Evolutionary conservation across 2,888 invertebrate genomes (phyloP).

Genomic region (Melolontha melolontha): DNA sequence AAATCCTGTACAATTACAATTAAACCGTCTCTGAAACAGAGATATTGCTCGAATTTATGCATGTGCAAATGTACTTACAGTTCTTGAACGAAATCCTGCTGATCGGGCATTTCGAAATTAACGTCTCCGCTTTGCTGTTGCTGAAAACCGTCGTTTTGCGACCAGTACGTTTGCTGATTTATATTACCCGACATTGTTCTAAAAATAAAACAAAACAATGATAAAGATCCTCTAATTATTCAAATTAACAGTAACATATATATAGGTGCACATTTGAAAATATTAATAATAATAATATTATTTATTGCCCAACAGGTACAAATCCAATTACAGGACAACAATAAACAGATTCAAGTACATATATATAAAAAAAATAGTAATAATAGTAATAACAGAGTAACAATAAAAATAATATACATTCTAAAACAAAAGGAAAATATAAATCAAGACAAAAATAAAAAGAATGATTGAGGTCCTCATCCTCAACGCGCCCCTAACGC

Average conservation of each 20-base stretch:
- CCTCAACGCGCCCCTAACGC: too few species aligned
- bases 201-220: background rate
- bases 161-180: slow-evolving; percentile 50
- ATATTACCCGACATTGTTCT: slow-evolving; percentile 42
- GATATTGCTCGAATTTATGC: slow-evolving; percentile 8
- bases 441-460: too few species aligned
- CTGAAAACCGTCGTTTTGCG: slow-evolving; percentile 45
- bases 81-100: slow-evolving; percentile 55
- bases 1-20: slow-evolving; percentile 26
- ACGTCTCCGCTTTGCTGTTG: slow-evolving; percentile 49
- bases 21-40: slow-evolving; percentile 30
- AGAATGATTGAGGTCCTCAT: too few species aligned
- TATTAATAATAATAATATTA: slow-evolving; percentile 9
- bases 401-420: too few species aligned
- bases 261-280: background rate
- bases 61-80: slow-evolving; percentile 52
- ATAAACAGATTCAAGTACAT: too few species aligned
- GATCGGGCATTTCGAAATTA: slow-evolving; percentile 57
- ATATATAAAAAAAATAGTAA: too few species aligned
- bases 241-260: background rate
- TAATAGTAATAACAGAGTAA: too few species aligned
- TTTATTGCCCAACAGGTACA: background rate
- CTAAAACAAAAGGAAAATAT: too few species aligned
- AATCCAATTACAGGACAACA: too few species aligned
- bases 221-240: too few species aligned